Base-by-base conservation (phyloP, 1,140 invertebrate species). In the Tribolium madens region DNA sequence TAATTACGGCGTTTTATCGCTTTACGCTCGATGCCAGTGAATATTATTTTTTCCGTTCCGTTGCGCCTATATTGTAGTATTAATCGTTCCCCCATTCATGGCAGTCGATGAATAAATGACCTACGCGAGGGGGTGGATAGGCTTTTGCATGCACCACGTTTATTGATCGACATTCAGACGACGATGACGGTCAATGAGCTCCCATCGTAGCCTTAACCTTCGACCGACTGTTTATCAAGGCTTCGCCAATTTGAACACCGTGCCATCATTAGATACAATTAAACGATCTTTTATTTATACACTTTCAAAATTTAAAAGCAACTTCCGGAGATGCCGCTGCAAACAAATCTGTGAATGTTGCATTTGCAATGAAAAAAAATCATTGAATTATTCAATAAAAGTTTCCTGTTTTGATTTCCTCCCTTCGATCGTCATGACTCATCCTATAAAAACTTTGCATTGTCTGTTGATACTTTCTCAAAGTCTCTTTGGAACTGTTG, bases 141-240 rank as follows among this genome's bases (percentile, higher is more conserved):
- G 50, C 46, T 71, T 42, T 70, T 36, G 75, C 47, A 76, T 76
- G 50, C 52, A 71, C 70, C 68, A 68, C 42, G 69, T 69, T 64
- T 69, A 76, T 71, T 76, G 17, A 46, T 64, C 74, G 53, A 47
- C 57, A 48, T 68, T 57, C 64, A 48, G 73, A 64, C 57, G 75
- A 68, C 57, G 48, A 47, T 78, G 69, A 53, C 78, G 79, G 79
- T 79, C 79, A 81, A 68, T 81, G 80, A 77, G 80, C 76, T 77
- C 68, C 33, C 31, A 26, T 33, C 50, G 73, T 77, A 81, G 76
- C 80, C 80, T 81, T 81, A 76, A 81, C 80, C 80, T 81, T 81
- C 76, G 64, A 4, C 21, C 70, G 70, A 18, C 46, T 72, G 47
- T 72, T 72, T 72, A 72, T 72, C 70, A 72, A 72, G 15, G 70